Percentiles rank a stretch among this genome's conserved stretches.
These are phyloP conservation scores for Lasiommata megera DNA, from an alignment of 2,888 invertebrate species.

Conservation along the genomic window DNA sequence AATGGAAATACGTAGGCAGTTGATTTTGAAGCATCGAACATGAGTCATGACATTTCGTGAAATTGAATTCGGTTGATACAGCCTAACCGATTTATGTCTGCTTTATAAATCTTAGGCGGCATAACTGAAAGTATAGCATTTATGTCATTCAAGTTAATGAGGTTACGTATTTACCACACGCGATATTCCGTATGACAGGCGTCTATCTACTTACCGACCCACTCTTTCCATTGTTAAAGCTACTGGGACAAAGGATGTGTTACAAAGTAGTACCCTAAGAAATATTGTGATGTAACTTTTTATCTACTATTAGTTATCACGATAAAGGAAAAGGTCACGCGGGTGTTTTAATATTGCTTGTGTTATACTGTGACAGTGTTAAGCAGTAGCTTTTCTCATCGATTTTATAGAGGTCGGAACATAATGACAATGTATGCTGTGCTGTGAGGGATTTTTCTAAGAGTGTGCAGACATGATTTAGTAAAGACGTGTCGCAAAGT, in stretches of 20 bases:
- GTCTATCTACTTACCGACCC: slow-evolving; percentile 16
- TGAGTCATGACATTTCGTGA: background rate
- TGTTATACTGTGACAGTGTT: too few species aligned
- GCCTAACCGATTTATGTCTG: background rate
- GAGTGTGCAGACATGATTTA: too few species aligned
- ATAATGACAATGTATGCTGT: too few species aligned
- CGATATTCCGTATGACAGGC: slow-evolving; percentile 7
- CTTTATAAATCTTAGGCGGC: background rate
- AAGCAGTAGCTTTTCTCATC: too few species aligned
- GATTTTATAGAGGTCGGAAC: too few species aligned
- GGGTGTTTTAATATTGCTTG: too few species aligned
- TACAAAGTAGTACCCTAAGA: background rate
- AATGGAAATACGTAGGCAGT: too few species aligned
- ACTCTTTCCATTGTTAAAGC: slow-evolving; percentile 1
- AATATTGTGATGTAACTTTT: background rate
- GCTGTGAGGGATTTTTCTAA: too few species aligned
- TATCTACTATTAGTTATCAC: too few species aligned
- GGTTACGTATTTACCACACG: background rate
- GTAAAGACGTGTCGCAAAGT: too few species aligned
- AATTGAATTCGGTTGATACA: background rate
- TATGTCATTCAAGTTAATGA: slow-evolving; percentile 12
- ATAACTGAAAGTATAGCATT: background rate
- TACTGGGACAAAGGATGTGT: background rate
- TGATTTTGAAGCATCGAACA: background rate
- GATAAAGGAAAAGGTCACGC: too few species aligned